Base-by-base conservation (phyloP, 2,888 invertebrate species). In the Bedellia somnulentella region DNA sequence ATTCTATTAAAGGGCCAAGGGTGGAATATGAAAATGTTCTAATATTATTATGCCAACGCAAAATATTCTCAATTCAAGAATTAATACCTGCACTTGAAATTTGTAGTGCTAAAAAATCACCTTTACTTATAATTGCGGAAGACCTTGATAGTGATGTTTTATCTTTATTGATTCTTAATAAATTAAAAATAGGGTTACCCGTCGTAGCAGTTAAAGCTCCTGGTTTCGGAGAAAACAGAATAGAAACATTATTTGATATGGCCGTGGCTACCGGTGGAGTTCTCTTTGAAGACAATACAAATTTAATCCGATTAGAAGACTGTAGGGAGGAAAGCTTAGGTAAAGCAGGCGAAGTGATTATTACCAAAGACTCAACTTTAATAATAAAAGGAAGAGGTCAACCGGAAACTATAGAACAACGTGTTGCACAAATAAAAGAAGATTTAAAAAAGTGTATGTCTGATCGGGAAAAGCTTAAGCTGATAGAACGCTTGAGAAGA, bases 1-100 rank as follows among this genome's bases (percentile, higher is more conserved):
- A 98, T 61, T 91, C 95, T 4, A 77, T 87, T n/a, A 99, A 99
- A 79, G 97, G 95, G 24, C 93, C 94, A 10, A 96, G 89, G 75
- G 91, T 94, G 28, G 98, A 99, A 75, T 99, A 92, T 57, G 93
- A 93, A 67, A 94, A 99, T 63, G 92, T 93, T 6, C 75, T 95
- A 11, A 62, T 99, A 24, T 78, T 99, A 22, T 85, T 95, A 45
- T 92, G 92, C 32, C 95, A 99, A 63, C 98, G 98, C 78, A 99
- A 99, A 71, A 96, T 99, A 50, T 93, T 93, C 15, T 87, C 86
- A 12, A 89, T 94, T 10, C 93, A 95, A 60, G 89, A 91, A 49
- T 88, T 99, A 43, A 89, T 99, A 39, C 98, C 98, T 15, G 97
- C 95, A 10, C 75, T 99, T 31, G 99, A 99, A 70, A 70, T 98